Percentiles rank a stretch among this genome's conserved stretches.
Conservation (phyloP, 2,797 vertebrate genomes). For the Thaleichthys pacificus region DNA sequence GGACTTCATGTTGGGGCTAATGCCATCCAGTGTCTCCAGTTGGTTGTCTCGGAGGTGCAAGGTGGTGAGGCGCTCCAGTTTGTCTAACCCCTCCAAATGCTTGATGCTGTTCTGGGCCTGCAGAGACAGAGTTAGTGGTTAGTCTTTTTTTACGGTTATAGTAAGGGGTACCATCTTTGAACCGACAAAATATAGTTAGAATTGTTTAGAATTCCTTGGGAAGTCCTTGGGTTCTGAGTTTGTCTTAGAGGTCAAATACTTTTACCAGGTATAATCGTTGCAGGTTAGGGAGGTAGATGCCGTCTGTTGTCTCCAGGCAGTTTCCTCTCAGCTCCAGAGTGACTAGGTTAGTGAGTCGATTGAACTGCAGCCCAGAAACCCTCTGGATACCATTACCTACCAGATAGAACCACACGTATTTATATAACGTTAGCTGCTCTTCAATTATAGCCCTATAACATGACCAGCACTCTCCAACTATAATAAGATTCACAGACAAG, state of each 20-base stretch:
- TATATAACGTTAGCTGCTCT: too few relatives aligned
- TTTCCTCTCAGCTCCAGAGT: conserved; percentile 88
- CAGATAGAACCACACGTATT: background rate
- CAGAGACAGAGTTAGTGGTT: conserved; percentile 8
- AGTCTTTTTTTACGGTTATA: background rate
- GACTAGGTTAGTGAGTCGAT: conserved; percentile 76
- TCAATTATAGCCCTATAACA: background rate
- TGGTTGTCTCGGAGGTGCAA: conserved; percentile 92
- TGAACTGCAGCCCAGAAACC: conserved; percentile 70
- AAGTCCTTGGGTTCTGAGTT: too few relatives aligned
- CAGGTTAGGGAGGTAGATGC: conserved; percentile 83
- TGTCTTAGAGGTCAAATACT: background rate
- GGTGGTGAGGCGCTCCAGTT: conserved; percentile 74
- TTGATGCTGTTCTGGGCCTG: conserved; percentile 87
- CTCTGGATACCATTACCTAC: conserved; percentile 83
- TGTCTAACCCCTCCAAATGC: conserved; percentile 81
- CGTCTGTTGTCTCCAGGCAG: conserved; percentile 79
- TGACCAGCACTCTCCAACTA: background rate
- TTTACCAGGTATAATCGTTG: conserved; percentile 80
- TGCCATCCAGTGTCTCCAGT: conserved; percentile 81
- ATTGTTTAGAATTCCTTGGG: too few relatives aligned
- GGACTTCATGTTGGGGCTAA: conserved; percentile 81
- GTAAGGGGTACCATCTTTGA: too few relatives aligned
- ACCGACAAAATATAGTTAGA: too few relatives aligned
- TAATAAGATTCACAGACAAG: background rate